Conservation (phyloP, 1,140 invertebrate species). For the Anthonomus grandis region DNA sequence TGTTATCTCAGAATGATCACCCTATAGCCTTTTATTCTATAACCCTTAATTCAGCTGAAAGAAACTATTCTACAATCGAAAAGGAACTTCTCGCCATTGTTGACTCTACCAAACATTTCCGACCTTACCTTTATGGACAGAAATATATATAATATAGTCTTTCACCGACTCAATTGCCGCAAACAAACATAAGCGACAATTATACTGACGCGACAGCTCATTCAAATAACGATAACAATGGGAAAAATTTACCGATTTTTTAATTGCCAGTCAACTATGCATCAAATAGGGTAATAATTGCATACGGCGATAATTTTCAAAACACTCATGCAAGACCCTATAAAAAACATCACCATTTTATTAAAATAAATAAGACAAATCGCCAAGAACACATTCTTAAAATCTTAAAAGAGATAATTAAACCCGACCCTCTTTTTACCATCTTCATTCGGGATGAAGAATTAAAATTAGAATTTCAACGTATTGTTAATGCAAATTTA, state of each 20-base stretch:
- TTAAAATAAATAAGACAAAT: neutral
- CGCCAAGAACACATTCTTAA: neutral
- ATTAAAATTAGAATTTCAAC: slow-evolving; percentile 14
- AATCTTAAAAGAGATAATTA: slow-evolving; percentile 12
- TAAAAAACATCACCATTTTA: slow-evolving; percentile 14
- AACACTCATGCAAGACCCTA: neutral
- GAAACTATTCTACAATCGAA: slow-evolving; percentile 40
- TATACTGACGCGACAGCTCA: neutral
- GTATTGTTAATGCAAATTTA: slow-evolving; percentile 3
- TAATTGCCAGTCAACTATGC: slow-evolving; percentile 10
- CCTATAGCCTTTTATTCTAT: slow-evolving; percentile 43
- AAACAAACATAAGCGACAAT: slow-evolving; percentile 31
- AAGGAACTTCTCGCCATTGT: slow-evolving; percentile 39
- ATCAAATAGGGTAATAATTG: slow-evolving; percentile 5
- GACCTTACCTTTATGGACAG: slow-evolving; percentile 32
- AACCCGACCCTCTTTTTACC: slow-evolving; percentile 4
- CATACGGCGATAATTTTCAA: slow-evolving; percentile 3
- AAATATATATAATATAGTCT: too few relatives aligned
- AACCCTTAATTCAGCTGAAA: slow-evolving; percentile 37
- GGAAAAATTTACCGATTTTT: slow-evolving; percentile 10
- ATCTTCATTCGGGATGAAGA: slow-evolving; percentile 9
- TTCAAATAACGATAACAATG: slow-evolving; percentile 7
- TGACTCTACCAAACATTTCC: slow-evolving; percentile 31
- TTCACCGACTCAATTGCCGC: too few relatives aligned
- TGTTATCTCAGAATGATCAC: slow-evolving; percentile 43